Conservation (phyloP, 2,888 invertebrate genomes). For the Cephus nigrinus region DNA sequence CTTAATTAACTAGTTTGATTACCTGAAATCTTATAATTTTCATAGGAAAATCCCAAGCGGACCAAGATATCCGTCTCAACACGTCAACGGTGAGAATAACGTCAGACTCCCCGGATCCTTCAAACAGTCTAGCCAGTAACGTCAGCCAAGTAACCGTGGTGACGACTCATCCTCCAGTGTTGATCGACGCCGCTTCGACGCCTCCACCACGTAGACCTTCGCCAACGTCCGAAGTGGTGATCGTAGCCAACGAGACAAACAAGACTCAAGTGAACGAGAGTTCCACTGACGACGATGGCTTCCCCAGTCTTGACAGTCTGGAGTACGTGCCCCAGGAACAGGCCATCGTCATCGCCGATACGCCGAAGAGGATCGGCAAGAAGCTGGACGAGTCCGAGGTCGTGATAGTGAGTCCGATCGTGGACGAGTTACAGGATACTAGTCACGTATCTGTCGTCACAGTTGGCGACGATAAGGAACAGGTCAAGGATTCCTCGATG, state of each 20-base stretch:
- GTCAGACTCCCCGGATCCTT: slow-evolving; percentile 70
- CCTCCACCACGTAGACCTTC: slow-evolving; percentile 76
- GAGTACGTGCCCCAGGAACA: slow-evolving; percentile 70
- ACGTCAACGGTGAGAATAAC: slow-evolving; percentile 69
- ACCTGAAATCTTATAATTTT: background rate
- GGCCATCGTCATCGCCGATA: slow-evolving; percentile 63
- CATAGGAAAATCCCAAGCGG: slow-evolving; percentile 48
- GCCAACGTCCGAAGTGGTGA: slow-evolving; percentile 78
- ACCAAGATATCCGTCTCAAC: slow-evolving; percentile 60
- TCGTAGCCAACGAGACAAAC: slow-evolving; percentile 83
- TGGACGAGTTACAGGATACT: slow-evolving; percentile 73
- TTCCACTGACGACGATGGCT: slow-evolving; percentile 79
- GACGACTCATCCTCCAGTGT: slow-evolving; percentile 82
- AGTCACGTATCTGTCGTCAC: slow-evolving; percentile 94
- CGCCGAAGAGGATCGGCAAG: slow-evolving; percentile 68
- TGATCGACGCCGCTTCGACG: slow-evolving; percentile 78
- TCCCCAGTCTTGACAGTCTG: slow-evolving; percentile 80
- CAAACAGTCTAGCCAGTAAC: slow-evolving; percentile 81
- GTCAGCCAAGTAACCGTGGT: slow-evolving; percentile 86
- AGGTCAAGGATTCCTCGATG: slow-evolving; percentile 78
- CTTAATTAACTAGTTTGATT: background rate
- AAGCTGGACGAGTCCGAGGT: slow-evolving; percentile 90
- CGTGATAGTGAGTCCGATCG: slow-evolving; percentile 80
- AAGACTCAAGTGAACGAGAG: slow-evolving; percentile 76
- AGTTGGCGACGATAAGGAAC: slow-evolving; percentile 82